Evolutionary conservation across 2,888 invertebrate species (phyloP).

Genomic region (Pyrgus malvae): DNA sequence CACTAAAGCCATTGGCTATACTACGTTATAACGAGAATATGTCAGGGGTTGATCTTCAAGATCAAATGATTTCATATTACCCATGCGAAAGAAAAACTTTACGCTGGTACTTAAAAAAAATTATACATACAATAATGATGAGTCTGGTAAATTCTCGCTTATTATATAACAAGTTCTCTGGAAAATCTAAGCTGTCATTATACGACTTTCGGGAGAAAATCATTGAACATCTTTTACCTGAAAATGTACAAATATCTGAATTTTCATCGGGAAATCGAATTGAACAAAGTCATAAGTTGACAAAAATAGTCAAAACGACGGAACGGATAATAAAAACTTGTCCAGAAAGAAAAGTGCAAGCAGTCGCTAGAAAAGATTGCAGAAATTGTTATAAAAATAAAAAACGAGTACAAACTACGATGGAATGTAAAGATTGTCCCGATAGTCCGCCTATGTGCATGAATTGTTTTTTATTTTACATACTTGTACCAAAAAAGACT

Average conservation of each 20-base stretch:
- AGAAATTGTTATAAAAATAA: conserved; percentile 38
- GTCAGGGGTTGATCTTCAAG: conserved; percentile 35
- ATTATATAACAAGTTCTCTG: not conserved
- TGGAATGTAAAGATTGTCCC: conserved; percentile 36
- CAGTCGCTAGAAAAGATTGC: conserved; percentile 36
- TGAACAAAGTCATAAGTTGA: conserved; percentile 9
- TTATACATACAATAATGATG: conserved; percentile 30
- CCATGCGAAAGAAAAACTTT: conserved; percentile 35
- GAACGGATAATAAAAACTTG: conserved; percentile 8
- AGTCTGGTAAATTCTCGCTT: not conserved
- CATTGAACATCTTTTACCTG: conserved; percentile 2
- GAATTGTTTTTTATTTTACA: conserved; percentile 28
- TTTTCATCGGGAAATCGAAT: too few species aligned
- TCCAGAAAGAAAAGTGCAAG: conserved; percentile 24
- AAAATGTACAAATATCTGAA: too few species aligned
- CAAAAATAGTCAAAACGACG: conserved; percentile 21
- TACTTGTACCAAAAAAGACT: conserved; percentile 8
- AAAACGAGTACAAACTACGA: conserved; percentile 34
- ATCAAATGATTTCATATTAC: conserved; percentile 37
- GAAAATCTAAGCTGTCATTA: not conserved
- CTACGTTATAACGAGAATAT: conserved; percentile 36
- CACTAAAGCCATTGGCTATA: conserved; percentile 35
- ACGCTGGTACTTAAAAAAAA: conserved; percentile 33
- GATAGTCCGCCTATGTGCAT: conserved; percentile 31
- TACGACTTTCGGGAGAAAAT: conserved; percentile 6